Base-by-base conservation (phyloP, 1,140 invertebrate species). In the Papilio dardanus region DNA sequence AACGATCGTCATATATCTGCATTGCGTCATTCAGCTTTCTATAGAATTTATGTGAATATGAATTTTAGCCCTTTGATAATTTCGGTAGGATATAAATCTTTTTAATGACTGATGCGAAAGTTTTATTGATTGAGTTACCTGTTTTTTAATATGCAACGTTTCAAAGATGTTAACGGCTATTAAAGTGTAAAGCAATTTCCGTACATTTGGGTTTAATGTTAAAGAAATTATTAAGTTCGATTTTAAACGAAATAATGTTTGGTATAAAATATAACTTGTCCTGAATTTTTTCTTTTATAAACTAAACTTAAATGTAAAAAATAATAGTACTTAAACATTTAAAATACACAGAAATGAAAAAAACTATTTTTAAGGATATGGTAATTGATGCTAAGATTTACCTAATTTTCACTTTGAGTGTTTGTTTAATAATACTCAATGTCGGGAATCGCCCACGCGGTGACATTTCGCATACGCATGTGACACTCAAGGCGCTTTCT, bases 1-100 rank as follows among this genome's bases (percentile, higher is more conserved):
- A 54, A n/a, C 50, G 71, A 73, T 12, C 21, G 21, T 33, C 69
- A 73, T 73, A 16, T 14, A 30, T 54, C 46, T 35, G 50, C n/a
- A 58, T 58, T 50, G 21, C 67, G 21, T 42, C 67, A 69, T 69
- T 69, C 50, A 54, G 46, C 71, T 73, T 58, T 73, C 42, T 37
- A 42, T 58, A 40, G 16, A 2, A 28, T 28, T 73, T 73, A 73
- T 50, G 46, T 73, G 31, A 33, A 73, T 73, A 73, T 71, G 37
- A 42, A 42, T 46, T 46, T 73, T 58, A 73, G 31, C 71, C 71
- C 71, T 73, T 73, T 58, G 71, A 50, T 54, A 5, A 31, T 33
- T 35, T 35, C 21, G 10, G 46, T 24, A 24, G 33, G 19, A n/a
- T 14, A 73, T 19, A 58, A 73, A 50, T 71, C n/a, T 73, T 31